Base-by-base conservation (phyloP, 2,113 vertebrate genomes). In the Carassius carassius region DNA sequence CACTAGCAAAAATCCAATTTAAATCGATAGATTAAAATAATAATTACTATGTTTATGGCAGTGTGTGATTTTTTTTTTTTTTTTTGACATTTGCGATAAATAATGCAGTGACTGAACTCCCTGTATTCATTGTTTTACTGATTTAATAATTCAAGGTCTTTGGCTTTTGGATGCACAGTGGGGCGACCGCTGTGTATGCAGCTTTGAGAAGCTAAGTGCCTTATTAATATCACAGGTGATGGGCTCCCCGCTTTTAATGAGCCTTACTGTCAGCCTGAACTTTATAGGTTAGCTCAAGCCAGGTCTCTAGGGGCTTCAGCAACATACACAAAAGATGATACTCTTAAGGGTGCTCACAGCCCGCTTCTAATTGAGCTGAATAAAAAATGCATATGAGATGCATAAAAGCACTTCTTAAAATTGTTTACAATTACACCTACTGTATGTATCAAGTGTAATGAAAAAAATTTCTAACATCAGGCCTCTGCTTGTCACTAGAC, bases 101-200 rank as follows among this genome's bases (percentile, higher is more conserved):
- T 87, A 80, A 85, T 82, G 37, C 65, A 87, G 13, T 17, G 70
- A 79, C 60, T 67, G 70, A 85, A 70, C 76, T 54, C 63, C 62
- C 23, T 75, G 65, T 80, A 81, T 70, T 81, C 74, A 85, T 86
- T 89, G 82, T 88, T 85, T 86, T 84, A 83, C 81, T 65, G 78
- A 76, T 72, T 90, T 86, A 89, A 90, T 89, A 78, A 90, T 89
- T 86, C 70, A 89, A 86, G 49, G 47, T 62, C 58, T 81, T 73
- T 73, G 65, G 83, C 80, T 89, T 84, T 85, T 49, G 21, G 25
- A 35, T 54, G 74, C 84, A 79, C 56, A 76, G 69, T 76, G 37
- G 8, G 41, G 41, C 32, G 58, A 70, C 65, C 76, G 13, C 60
- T 74, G 76, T 67, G 37, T 83, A 72, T 62, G 51, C 77, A 85